Base-by-base conservation (phyloP, 2,113 vertebrate genomes). In the Clarias magur region DNA sequence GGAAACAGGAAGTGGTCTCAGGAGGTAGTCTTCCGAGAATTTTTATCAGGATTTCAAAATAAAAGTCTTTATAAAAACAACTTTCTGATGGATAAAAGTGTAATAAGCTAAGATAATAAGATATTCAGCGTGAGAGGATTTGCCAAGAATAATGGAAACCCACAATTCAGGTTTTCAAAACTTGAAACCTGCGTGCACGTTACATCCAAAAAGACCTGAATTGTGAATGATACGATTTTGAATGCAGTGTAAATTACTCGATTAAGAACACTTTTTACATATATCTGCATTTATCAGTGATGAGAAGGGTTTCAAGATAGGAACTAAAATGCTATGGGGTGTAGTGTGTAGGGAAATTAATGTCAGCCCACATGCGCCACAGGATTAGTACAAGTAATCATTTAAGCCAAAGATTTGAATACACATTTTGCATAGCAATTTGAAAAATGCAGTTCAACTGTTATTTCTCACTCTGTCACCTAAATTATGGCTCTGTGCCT, bases 21-120 rank as follows among this genome's bases (percentile, higher is more conserved):
- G 34, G 34, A 38, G 2, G 34, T 42, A 54, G 38, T 78, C 38
- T 53, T 54, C 9, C 16, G 13, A n/a, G 12, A 62, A 6, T 13
- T 11, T 65, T n/a, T 1, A 17, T 21, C 78, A 79, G n/a, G 56
- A 79, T 38, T 80, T 60, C 56, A 80, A 80, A 80, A 80, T 80
- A 80, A 60, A 38, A 79, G 76, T 57, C 48, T 78, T 54, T 25
- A 11, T 11, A 16, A 42, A 42, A n/a, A n/a, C n/a, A n/a, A 4
- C 10, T 48, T 13, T 11, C 11, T 53, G 4, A 54, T 27, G 10
- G 12, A 12, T 15, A 7, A 53, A n/a, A 57, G 54, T 34, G 9
- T 12, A 9, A 4, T 34, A 10, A 21, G 21, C 4, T 56, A 56
- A 27, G 5, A 53, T 23, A 17, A 2, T 56, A 56, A 27, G 5